A percentile compares a stretch with the other conserved stretches of the same genome.
These are phyloP conservation scores for Heteractis magnifica DNA, from an alignment of 92 coral and sea anemone genomes.

Conservation along the genomic window DNA sequence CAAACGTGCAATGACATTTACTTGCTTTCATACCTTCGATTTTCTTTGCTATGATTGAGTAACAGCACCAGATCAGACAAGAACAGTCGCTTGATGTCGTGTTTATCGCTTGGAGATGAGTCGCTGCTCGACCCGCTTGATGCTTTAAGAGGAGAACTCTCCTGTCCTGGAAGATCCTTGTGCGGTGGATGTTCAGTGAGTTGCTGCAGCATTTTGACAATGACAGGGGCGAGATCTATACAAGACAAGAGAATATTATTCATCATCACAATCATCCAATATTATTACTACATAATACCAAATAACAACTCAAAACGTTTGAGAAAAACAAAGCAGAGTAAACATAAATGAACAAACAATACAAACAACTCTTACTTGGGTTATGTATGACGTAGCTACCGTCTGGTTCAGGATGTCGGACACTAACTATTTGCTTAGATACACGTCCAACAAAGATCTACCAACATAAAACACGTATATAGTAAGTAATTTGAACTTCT, in stretches of 20 bases:
- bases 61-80: constrained; percentile 90
- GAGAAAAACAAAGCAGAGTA: background rate
- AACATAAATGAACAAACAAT: background rate
- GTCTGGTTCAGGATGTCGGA: constrained; percentile 94
- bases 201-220: constrained; percentile 81
- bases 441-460: constrained; percentile 93
- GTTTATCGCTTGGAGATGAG: constrained; percentile 38
- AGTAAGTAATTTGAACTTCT: background rate
- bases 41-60: constrained; percentile 85
- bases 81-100: constrained; percentile 83
- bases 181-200: constrained; percentile 48
- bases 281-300: background rate
- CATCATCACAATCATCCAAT: background rate
- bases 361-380: constrained; percentile 61
- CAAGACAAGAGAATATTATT: background rate
- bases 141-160: constrained; percentile 42
- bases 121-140: background rate
- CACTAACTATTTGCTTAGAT: constrained; percentile 90
- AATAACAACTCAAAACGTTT: too few species aligned
- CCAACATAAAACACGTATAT: constrained; percentile 3
- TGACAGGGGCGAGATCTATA: constrained; percentile 81
- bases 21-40: constrained; percentile 65
- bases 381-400: constrained; percentile 72
- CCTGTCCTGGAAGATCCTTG: constrained; percentile 51
- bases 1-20: background rate